A percentile compares a stretch with the other conserved stretches of the same genome.
Conservation (phyloP, 2,888 invertebrate genomes). For the Sinohyriopsis cumingii region DNA sequence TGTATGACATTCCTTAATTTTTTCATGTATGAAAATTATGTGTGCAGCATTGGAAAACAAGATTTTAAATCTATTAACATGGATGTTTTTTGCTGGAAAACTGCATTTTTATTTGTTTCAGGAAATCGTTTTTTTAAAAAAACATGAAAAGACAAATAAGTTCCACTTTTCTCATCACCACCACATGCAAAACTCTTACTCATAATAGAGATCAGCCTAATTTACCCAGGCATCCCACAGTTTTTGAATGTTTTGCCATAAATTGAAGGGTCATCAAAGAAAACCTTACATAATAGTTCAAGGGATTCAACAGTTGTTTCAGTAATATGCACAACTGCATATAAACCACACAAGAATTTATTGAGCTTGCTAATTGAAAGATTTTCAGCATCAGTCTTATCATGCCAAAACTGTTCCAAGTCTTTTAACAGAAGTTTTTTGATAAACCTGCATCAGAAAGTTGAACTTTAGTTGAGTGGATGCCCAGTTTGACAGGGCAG, state of each 20-base stretch:
- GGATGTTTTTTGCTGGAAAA: constrained; percentile 16
- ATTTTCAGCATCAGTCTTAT: constrained; percentile 9
- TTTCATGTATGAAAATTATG: constrained; percentile 19
- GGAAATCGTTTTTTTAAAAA: constrained; percentile 11
- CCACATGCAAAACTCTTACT: constrained; percentile 20
- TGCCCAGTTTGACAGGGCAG: too few relatives aligned
- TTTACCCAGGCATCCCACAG: constrained; percentile 10
- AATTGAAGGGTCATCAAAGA: constrained; percentile 20
- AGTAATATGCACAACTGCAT: constrained; percentile 12
- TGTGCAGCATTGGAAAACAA: constrained; percentile 20
- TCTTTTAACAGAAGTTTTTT: constrained; percentile 10
- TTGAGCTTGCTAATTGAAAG: constrained; percentile 8
- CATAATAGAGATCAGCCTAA: constrained; percentile 13
- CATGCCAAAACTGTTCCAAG: constrained; percentile 10
- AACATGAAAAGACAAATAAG: constrained; percentile 12
- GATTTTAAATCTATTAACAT: constrained; percentile 27
- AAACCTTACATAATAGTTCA: constrained; percentile 6
- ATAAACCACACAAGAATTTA: constrained; percentile 31
- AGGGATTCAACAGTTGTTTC: constrained; percentile 6
- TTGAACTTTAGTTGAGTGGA: not conserved
- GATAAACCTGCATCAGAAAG: constrained; percentile 3
- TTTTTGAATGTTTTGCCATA: not conserved
- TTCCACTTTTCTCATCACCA: constrained; percentile 26
- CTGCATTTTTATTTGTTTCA: constrained; percentile 13
- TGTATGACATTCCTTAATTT: constrained; percentile 13